Evolutionary conservation across 1,140 invertebrate species (phyloP).

Genomic region (Zophobas atratus): DNA sequence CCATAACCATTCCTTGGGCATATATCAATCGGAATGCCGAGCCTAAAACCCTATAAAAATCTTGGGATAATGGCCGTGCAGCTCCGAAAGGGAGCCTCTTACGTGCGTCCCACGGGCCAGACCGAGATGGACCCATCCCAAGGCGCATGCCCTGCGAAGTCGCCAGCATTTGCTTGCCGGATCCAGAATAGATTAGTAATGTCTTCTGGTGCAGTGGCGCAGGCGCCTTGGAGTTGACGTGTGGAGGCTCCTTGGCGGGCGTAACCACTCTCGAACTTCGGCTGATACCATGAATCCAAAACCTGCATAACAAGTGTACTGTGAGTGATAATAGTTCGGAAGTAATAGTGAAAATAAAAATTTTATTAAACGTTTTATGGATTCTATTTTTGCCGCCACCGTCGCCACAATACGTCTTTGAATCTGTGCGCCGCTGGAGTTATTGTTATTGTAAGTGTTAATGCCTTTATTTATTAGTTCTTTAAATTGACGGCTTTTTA

Average conservation of each 20-base stretch:
- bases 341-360: slow-evolving; percentile 58
- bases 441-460: slow-evolving; percentile 45
- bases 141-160: slow-evolving; percentile 59
- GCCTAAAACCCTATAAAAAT: slow-evolving; percentile 58
- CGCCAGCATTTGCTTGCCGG: slow-evolving; percentile 57
- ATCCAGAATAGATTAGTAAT: slow-evolving; percentile 57
- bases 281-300: slow-evolving; percentile 59
- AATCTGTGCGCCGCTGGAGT: slow-evolving; percentile 29
- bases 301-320: slow-evolving; percentile 57
- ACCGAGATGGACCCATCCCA: slow-evolving; percentile 50
- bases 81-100: slow-evolving; percentile 20
- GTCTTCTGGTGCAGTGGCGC: slow-evolving; percentile 57
- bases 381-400: slow-evolving; percentile 49
- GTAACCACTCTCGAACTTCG: slow-evolving; percentile 63
- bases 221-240: slow-evolving; percentile 62
- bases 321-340: slow-evolving; percentile 59
- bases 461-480: slow-evolving; percentile 45
- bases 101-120: slow-evolving; percentile 4
- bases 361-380: slow-evolving; percentile 59
- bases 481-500: slow-evolving; percentile 26
- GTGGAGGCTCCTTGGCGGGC: slow-evolving; percentile 62
- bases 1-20: slow-evolving; percentile 50
- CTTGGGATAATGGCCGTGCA: slow-evolving; percentile 58
- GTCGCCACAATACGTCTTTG: slow-evolving; percentile 25
- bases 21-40: slow-evolving; percentile 57